Evolutionary conservation across 2,888 invertebrate genomes (phyloP).

Genomic region (Frankliniella fusca): DNA sequence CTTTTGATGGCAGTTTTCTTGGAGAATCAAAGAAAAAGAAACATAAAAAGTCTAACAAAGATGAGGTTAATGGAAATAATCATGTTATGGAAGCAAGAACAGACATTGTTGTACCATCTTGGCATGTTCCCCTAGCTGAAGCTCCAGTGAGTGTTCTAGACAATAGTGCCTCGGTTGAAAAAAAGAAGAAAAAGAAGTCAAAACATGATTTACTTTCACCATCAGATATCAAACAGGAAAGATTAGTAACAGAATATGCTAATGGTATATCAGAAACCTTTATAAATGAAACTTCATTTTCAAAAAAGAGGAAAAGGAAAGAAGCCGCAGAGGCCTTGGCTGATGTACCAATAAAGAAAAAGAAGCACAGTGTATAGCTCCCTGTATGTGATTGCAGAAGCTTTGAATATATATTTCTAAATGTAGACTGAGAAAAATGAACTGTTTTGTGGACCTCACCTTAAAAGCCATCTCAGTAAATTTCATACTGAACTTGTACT

Average conservation of each 20-base stretch:
- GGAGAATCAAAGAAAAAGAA: not conserved
- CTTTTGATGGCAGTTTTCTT: not conserved
- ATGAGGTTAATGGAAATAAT: not conserved
- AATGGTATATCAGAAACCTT: not conserved
- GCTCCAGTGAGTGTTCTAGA: not conserved
- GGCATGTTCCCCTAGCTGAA: not conserved
- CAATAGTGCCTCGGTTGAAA: not conserved
- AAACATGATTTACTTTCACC: not conserved
- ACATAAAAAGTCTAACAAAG: not conserved
- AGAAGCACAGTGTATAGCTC: not conserved
- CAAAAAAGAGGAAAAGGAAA: conserved; percentile 9
- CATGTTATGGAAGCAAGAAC: not conserved
- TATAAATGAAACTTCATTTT: not conserved
- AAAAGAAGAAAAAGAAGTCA: not conserved
- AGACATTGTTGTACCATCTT: not conserved
- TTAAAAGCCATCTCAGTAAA: too few species aligned
- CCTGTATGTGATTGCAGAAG: not conserved
- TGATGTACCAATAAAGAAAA: not conserved
- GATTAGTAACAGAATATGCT: not conserved
- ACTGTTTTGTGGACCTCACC: not conserved
- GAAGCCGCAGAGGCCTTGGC: not conserved
- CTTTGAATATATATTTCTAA: not conserved
- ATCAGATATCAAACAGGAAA: not conserved
- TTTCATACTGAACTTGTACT: too few species aligned
- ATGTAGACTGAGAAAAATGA: not conserved